These are phyloP conservation scores for Synanthedon vespiformis DNA, from an alignment of 2,888 invertebrate species.

Conservation along the genomic window DNA sequence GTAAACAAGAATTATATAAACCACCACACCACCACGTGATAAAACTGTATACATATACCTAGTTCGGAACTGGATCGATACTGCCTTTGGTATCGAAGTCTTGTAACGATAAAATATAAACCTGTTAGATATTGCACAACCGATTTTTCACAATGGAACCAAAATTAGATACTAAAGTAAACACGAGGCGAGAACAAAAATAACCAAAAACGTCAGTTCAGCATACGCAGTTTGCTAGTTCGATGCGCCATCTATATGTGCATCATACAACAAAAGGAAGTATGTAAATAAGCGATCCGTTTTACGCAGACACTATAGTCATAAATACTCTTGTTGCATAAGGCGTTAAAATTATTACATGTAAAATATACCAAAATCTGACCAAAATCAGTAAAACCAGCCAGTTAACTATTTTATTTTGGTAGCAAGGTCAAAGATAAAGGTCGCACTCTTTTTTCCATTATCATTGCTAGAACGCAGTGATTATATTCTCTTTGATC, in stretches of 20 bases:
- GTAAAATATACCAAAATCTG: too few relatives aligned
- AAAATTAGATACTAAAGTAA: constrained; percentile 70
- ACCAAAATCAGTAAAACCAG: too few relatives aligned
- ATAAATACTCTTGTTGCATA: too few relatives aligned
- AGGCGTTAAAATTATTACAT: too few relatives aligned
- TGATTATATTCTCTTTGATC: too few relatives aligned
- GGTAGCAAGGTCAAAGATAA: too few relatives aligned
- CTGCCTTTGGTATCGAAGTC: constrained; percentile 28
- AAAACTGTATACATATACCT: constrained; percentile 67
- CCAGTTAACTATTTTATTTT: too few relatives aligned
- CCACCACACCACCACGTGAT: constrained; percentile 72
- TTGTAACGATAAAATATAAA: constrained; percentile 41
- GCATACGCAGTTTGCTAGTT: constrained; percentile 67
- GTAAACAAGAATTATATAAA: constrained; percentile 73
- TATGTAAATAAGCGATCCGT: constrained; percentile 29
- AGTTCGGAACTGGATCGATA: constrained; percentile 63
- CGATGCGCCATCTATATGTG: constrained; percentile 59
- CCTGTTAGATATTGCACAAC: constrained; percentile 55
- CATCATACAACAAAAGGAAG: constrained; percentile 41
- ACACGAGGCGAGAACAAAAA: constrained; percentile 72
- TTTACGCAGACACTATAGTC: constrained; percentile 16
- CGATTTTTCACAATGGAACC: constrained; percentile 58
- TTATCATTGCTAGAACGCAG: too few relatives aligned
- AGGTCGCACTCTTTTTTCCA: too few relatives aligned
- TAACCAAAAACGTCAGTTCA: constrained; percentile 71